These are phyloP conservation scores for Hydra vulgaris DNA, from an alignment of 30 jellyfish, hydroid and myxozoan species.

Conservation along the genomic window DNA sequence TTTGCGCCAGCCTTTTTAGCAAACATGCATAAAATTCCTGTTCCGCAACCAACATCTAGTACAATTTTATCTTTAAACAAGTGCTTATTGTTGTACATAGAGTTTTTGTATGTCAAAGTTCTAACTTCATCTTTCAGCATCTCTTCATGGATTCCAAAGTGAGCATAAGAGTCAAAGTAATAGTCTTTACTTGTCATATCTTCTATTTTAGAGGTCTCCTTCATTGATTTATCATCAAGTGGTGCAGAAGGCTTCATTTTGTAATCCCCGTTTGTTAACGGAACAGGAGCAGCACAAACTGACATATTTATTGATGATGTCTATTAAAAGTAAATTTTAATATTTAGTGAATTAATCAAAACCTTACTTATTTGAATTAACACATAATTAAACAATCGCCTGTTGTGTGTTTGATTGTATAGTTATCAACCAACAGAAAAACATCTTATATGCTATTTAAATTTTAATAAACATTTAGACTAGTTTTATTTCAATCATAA, in stretches of 20 bases:
- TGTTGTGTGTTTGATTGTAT: too few relatives aligned
- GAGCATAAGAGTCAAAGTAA: slow-evolving; percentile 97
- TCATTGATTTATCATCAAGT: not conserved
- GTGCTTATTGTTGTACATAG: slow-evolving; percentile 91
- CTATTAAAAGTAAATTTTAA: not conserved
- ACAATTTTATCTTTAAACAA: slow-evolving; percentile 87
- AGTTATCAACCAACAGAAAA: too few relatives aligned
- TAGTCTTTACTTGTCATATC: slow-evolving; percentile 99
- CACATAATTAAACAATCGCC: too few relatives aligned
- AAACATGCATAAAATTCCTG: slow-evolving; percentile 95
- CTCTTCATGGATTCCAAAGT: slow-evolving; percentile 91
- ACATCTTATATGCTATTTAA: too few relatives aligned
- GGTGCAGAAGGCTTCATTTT: not conserved
- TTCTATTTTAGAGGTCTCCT: not conserved
- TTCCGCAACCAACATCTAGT: slow-evolving; percentile 99
- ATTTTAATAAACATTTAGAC: too few relatives aligned
- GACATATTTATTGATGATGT: not conserved
- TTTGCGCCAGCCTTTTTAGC: slow-evolving; percentile 99
- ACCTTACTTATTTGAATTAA: too few relatives aligned
- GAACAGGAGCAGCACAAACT: slow-evolving; percentile 9
- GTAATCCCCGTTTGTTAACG: slow-evolving; percentile 12
- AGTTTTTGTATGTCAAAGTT: slow-evolving; percentile 78
- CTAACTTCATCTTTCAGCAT: slow-evolving; percentile 98
- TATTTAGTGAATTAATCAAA: not conserved
- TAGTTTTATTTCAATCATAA: too few relatives aligned